Conservation (phyloP, 2,113 vertebrate genomes). For the Pygoscelis antarcticus region DNA sequence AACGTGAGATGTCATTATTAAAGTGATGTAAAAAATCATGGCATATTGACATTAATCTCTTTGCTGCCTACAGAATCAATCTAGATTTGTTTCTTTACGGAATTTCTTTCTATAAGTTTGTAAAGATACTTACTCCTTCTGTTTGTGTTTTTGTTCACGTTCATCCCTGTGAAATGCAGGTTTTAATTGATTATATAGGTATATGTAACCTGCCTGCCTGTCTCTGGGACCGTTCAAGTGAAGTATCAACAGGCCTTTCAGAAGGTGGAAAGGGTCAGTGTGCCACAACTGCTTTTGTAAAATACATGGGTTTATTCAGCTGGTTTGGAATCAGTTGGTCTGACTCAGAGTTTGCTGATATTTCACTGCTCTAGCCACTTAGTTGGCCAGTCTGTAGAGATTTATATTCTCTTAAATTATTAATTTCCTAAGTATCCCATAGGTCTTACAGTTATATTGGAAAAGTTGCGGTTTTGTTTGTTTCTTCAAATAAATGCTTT, state of each 20-base stretch:
- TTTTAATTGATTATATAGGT: background rate
- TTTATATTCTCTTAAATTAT: background rate
- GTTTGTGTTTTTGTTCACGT: background rate
- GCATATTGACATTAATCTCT: background rate
- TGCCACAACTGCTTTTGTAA: background rate
- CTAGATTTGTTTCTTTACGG: background rate
- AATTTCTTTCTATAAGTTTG: background rate
- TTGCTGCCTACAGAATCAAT: background rate
- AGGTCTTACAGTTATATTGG: background rate
- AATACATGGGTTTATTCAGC: background rate
- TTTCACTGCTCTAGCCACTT: background rate
- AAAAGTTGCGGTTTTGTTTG: background rate
- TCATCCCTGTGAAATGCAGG: background rate
- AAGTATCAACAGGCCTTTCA: background rate
- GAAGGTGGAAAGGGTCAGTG: background rate
- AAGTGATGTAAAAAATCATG: background rate
- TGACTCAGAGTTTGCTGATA: background rate
- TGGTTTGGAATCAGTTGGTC: background rate
- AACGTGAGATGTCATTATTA: background rate
- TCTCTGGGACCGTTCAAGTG: background rate
- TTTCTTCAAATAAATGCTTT: background rate
- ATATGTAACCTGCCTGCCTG: background rate
- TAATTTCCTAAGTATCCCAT: background rate
- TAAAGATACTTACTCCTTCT: background rate
- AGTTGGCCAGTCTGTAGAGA: background rate